Conservation (phyloP, 2,888 invertebrate species). For the Alloscopus bannaensis region DNA sequence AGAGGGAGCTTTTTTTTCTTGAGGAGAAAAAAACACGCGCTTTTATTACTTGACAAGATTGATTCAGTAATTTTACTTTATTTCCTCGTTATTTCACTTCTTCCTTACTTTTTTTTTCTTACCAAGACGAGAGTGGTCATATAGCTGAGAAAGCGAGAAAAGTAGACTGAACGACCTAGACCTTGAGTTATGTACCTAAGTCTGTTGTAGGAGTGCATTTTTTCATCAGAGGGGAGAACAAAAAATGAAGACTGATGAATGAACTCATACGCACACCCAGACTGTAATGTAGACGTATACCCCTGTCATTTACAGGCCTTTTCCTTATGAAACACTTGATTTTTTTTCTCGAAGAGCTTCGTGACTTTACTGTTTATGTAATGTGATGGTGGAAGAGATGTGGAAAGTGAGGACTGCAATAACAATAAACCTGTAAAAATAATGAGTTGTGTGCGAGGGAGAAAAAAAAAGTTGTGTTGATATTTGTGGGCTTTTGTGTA, state of each 20-base stretch:
- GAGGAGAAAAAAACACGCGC: conserved; percentile 44
- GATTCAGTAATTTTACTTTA: conserved; percentile 59
- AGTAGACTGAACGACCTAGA: conserved; percentile 55
- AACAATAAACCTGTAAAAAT: conserved; percentile 51
- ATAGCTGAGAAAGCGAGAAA: too few species aligned
- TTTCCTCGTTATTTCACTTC: conserved; percentile 53
- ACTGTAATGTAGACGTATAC: background rate
- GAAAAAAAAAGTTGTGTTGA: conserved; percentile 18
- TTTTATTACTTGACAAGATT: conserved; percentile 59
- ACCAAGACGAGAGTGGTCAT: too few species aligned
- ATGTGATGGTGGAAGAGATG: background rate
- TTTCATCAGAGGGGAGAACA: conserved; percentile 1
- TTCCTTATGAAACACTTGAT: background rate
- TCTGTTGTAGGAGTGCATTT: background rate
- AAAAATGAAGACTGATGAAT: conserved; percentile 28
- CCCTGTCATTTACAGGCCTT: conserved; percentile 41
- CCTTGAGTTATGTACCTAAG: conserved; percentile 23
- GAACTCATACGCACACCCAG: background rate
- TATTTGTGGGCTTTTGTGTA: too few species aligned
- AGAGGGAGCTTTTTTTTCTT: too few species aligned
- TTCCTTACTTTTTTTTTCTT: conserved; percentile 25
- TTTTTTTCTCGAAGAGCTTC: background rate
- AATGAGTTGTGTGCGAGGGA: conserved; percentile 42
- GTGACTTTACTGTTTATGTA: conserved; percentile 2
- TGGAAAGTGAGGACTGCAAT: conserved; percentile 13